A percentile compares a stretch with the other conserved stretches of the same genome.
phyloP scores from a whole-genome alignment of 30 jellyfish, hydroid and myxozoan species.

The Aurelia sp. region DNA sequence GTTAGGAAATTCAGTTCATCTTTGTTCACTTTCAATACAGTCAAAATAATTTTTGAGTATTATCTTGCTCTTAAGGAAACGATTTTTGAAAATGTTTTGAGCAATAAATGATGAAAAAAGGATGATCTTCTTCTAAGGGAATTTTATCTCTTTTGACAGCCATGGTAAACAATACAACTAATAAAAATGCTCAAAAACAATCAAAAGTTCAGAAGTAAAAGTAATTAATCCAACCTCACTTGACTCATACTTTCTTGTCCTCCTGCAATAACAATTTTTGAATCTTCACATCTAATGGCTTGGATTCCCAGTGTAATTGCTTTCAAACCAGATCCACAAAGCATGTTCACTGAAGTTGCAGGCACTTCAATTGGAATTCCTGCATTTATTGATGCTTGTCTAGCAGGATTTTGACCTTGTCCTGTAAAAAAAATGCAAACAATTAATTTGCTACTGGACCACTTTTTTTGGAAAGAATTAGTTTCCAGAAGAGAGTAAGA shows the following conservation, averaged over 20 bases:
- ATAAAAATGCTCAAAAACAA: neutral
- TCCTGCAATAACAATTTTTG: constrained; percentile 89
- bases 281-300: constrained; percentile 71
- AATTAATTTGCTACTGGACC: too few relatives aligned
- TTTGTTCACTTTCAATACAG: too few relatives aligned
- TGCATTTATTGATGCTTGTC: constrained; percentile 95
- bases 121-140: too few relatives aligned
- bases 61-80: too few relatives aligned
- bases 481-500: too few relatives aligned
- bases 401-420: constrained; percentile 96
- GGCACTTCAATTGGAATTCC: constrained; percentile 85
- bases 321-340: constrained; percentile 95
- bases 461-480: too few relatives aligned
- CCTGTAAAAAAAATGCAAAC: constrained; percentile 52
- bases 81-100: too few relatives aligned
- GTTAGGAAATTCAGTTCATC: too few relatives aligned
- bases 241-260: constrained; percentile 97
- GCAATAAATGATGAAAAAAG: too few relatives aligned
- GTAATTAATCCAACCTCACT: constrained; percentile 8
- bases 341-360: constrained; percentile 78
- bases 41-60: too few relatives aligned
- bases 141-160: too few relatives aligned
- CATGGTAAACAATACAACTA: too few relatives aligned
- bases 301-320: constrained; percentile 87
- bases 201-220: neutral